A percentile compares a stretch with the other conserved stretches of the same genome.
These are phyloP conservation scores for Pogonomyrmex californicus DNA, from an alignment of 1,140 invertebrate genomes.

Conservation along the genomic window DNA sequence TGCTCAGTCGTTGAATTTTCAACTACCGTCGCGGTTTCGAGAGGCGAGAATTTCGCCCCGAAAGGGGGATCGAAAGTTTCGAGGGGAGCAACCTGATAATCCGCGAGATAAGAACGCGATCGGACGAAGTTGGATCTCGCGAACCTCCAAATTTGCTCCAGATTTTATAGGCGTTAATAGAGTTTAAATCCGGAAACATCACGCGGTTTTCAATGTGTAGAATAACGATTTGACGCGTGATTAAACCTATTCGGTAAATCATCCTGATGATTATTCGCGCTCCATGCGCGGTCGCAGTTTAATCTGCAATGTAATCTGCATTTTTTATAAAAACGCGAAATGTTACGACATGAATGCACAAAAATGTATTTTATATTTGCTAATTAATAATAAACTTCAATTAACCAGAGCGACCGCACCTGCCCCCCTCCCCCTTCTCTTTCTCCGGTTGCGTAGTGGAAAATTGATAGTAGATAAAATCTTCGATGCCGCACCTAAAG, in stretches of 20 bases:
- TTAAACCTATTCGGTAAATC: not conserved
- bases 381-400: conserved; percentile 44
- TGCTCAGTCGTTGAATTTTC: conserved; percentile 39
- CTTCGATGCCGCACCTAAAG: conserved; percentile 43
- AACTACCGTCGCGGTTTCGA: not conserved
- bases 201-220: no score
- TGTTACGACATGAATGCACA: not conserved
- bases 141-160: not conserved
- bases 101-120: not conserved
- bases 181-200: no score
- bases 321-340: conserved; percentile 5
- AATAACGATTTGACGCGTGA: not conserved
- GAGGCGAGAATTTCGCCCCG: not conserved
- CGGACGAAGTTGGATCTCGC: not conserved
- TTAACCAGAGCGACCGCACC: conserved; percentile 45
- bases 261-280: not conserved
- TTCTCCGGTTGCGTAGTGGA: conserved; percentile 18
- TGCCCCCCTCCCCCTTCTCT: conserved; percentile 8
- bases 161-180: not conserved
- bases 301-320: not conserved
- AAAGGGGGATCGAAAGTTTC: not conserved
- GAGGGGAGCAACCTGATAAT: not conserved
- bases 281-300: not conserved
- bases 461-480: conserved; percentile 62
- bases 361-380: conserved; percentile 36